Conservation (phyloP, 1,140 invertebrate genomes). For the Atta texana region DNA sequence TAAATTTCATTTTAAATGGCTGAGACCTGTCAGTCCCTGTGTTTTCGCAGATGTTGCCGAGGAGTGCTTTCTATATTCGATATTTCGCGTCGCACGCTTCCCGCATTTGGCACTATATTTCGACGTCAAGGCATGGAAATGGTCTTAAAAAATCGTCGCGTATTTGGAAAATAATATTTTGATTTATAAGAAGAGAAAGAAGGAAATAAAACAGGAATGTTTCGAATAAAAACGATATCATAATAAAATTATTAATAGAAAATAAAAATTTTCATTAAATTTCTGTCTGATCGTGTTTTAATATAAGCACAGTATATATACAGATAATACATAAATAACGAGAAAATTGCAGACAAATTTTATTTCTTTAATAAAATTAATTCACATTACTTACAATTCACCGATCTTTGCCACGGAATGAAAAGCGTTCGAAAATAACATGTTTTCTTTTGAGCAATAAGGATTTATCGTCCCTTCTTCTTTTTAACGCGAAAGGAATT, state of each 20-base stretch:
- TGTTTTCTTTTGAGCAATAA: constrained; percentile 71
- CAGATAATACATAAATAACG: background rate
- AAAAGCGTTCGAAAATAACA: constrained; percentile 58
- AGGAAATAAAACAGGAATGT: background rate
- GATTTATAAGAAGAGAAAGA: background rate
- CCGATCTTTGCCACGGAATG: constrained; percentile 22
- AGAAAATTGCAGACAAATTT: background rate
- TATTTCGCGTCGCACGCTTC: constrained; percentile 65
- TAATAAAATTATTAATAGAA: background rate
- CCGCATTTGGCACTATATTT: constrained; percentile 42
- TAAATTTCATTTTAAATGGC: constrained; percentile 80
- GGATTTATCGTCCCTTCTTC: constrained; percentile 58
- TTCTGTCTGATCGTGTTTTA: background rate
- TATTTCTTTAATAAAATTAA: background rate
- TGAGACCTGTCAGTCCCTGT: constrained; percentile 74
- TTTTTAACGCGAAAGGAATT: constrained; percentile 57
- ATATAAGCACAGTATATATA: too few relatives aligned
- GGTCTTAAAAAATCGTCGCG: constrained; percentile 23
- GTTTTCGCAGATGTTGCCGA: constrained; percentile 78
- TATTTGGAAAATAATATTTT: background rate
- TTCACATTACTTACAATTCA: background rate
- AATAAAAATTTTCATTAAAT: background rate
- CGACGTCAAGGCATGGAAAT: constrained; percentile 19
- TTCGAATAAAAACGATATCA: too few relatives aligned
- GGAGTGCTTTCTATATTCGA: constrained; percentile 69